Percentiles rank a stretch among this genome's conserved stretches.
phyloP scores from a whole-genome alignment of 2,797 vertebrate species.

The Tokudaia tokunoshimensis region DNA sequence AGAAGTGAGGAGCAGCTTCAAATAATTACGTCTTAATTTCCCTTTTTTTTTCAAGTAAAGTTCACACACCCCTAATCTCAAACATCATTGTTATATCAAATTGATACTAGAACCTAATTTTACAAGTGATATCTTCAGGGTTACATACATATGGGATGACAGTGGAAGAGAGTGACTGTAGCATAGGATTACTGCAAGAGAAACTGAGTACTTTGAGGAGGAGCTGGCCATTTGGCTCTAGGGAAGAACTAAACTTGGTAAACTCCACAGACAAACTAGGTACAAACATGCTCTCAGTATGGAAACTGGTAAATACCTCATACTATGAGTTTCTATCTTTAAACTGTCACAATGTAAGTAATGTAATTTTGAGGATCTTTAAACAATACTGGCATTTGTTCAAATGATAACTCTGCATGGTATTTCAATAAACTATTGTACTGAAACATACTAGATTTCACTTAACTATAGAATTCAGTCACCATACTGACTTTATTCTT shows the following conservation, averaged over 20 bases:
- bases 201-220: neutral
- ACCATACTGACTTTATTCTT: neutral
- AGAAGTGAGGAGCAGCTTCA: conserved; percentile 5
- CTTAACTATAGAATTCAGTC: conserved; percentile 12
- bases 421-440: conserved; percentile 53
- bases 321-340: neutral
- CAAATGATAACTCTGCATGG: neutral
- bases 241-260: neutral
- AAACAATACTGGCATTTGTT: neutral
- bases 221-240: neutral
- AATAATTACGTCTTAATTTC: neutral
- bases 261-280: neutral
- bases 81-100: neutral
- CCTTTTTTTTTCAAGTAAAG: conserved; percentile 33
- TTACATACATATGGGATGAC: neutral
- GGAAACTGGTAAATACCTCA: neutral
- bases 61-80: neutral
- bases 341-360: neutral
- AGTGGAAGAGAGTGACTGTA: neutral
- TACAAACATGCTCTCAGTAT: neutral
- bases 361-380: neutral
- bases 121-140: neutral
- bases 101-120: conserved; percentile 15
- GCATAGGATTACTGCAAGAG: neutral
- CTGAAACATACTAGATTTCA: conserved; percentile 52